Conservation (phyloP, 2,797 vertebrate genomes). For the Eutrigla gurnardus region DNA sequence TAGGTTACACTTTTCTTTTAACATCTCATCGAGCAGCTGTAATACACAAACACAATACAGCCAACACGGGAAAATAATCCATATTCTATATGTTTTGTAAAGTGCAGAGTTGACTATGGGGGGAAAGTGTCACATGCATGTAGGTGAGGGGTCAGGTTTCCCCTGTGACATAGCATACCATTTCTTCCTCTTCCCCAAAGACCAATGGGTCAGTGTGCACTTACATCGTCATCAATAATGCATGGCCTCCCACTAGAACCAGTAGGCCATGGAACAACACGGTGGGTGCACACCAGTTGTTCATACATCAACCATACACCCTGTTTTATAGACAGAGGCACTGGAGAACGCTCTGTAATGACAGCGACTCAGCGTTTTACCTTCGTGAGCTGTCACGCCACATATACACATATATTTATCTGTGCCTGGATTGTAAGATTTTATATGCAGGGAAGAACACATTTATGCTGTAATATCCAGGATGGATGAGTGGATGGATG, state of each 20-base stretch:
- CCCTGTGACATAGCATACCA: conserved; percentile 20
- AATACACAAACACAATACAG: neutral
- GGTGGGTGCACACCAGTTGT: conserved; percentile 36
- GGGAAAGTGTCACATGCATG: conserved; percentile 1
- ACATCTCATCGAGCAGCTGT: neutral
- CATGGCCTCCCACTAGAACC: conserved; percentile 69
- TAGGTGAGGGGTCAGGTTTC: conserved; percentile 36
- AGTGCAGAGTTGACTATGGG: conserved; percentile 11
- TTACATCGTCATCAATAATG: conserved; percentile 76
- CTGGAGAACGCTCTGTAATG: neutral
- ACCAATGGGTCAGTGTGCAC: conserved; percentile 65
- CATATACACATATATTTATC: neutral
- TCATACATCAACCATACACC: conserved; percentile 64
- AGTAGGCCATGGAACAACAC: conserved; percentile 53
- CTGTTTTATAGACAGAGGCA: conserved; percentile 7
- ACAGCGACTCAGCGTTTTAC: conserved; percentile 38
- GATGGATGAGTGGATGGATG: neutral
- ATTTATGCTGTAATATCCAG: neutral
- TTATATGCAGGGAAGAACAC: neutral
- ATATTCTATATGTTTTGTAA: neutral
- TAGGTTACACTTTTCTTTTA: neutral
- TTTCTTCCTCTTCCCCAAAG: conserved; percentile 29
- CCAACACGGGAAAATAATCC: neutral
- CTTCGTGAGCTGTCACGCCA: neutral
- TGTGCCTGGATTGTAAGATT: neutral